These are phyloP conservation scores for Drosophila murphyi DNA, from an alignment of 1,140 invertebrate species.

Conservation along the genomic window DNA sequence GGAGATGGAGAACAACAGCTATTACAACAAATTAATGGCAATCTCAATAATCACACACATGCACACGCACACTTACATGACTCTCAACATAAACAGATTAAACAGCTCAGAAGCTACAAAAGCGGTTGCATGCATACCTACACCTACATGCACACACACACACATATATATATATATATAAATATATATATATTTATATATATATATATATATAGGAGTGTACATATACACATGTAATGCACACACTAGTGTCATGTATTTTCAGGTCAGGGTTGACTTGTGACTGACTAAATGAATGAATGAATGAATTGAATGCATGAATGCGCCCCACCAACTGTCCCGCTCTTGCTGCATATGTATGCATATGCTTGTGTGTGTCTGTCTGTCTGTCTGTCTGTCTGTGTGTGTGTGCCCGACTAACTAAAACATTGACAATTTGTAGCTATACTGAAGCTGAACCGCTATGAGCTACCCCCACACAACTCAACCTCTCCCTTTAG, in stretches of 20 bases:
- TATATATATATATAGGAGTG: conserved; percentile 9
- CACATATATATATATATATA: conserved; percentile 13
- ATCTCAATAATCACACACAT: conserved; percentile 28
- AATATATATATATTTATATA: no score
- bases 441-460: conserved; percentile 53
- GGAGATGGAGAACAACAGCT: not conserved
- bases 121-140: conserved; percentile 52
- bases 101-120: conserved; percentile 29
- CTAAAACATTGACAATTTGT: conserved; percentile 80
- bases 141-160: conserved; percentile 24
- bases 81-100: conserved; percentile 36
- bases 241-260: conserved; percentile 53
- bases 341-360: not conserved
- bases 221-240: conserved; percentile 36
- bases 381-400: conserved; percentile 13
- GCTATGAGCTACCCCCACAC: conserved; percentile 14
- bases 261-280: conserved; percentile 84
- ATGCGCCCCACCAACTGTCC: conserved; percentile 64
- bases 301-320: conserved; percentile 81
- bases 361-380: conserved; percentile 25
- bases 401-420: conserved; percentile 65
- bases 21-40: conserved; percentile 38
- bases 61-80: conserved; percentile 33
- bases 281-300: conserved; percentile 83
- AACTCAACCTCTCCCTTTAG: not conserved